Evolutionary conservation across 2,113 vertebrate species (phyloP), one percentile per base, ranked within the genome.

Genomic region (Antigone vipio): DNA sequence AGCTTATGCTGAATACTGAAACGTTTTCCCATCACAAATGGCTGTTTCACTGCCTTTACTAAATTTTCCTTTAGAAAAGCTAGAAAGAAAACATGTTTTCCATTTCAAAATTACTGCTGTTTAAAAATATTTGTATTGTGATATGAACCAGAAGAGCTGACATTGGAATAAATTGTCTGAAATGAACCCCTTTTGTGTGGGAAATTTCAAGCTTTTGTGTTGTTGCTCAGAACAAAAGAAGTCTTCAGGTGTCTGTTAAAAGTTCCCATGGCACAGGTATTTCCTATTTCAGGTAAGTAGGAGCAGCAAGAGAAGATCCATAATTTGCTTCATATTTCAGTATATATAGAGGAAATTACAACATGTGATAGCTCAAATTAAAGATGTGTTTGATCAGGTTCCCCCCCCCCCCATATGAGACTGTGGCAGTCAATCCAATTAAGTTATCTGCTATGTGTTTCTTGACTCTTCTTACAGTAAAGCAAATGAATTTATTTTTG

Each of bases 351-450:
- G 15, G 23, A 86, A 89, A 92, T 56, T 55, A 29, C 11, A 84
- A 12, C 7, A 16, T 0, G 2, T 62, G 16, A 29, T 49, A 55
- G 6, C 29, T 75, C 24, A 81, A 75, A 88, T 68, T 68, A n/a
- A 47, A 77, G 52, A 73, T 3, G 3, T 60, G 11, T 47, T 86
- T 94, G 5, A 56, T 58, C 11, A 53, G 15, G 5, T 9, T 2
- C 5, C 12, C 3, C 6, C 17, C 11, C 20, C 1, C 6, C 17
- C 11, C 18, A 1, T 72, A 32, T 56, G 52, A 7, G 7, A 40
- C 22, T 35, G 9, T 44, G 81, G 49, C 9, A 85, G 16, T 68
- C 21, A 66, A 23, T 85, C 27, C 66, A 69, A 62, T 89, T 81
- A 73, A 82, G 35, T 75, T 18, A 69, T 47, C 69, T 47, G 5